Evolutionary conservation across 2,888 invertebrate species (phyloP).

Genomic region (Andricus quercusramuli): DNA sequence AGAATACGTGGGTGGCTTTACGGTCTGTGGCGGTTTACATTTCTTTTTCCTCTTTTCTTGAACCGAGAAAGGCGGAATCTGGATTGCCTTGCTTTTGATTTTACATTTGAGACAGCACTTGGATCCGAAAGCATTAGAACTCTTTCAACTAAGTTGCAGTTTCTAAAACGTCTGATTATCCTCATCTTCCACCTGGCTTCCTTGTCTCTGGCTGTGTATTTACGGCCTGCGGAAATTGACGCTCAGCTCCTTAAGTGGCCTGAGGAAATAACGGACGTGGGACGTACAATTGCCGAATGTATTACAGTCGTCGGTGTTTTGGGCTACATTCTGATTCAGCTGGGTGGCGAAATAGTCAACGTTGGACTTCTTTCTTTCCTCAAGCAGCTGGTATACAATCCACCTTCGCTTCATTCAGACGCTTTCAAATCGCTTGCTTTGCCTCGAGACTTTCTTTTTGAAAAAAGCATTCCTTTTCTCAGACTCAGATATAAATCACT

Average conservation of each 20-base stretch:
- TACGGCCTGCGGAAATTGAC: slow-evolving; percentile 87
- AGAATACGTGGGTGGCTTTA: background rate
- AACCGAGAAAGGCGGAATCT: background rate
- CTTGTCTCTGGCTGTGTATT: slow-evolving; percentile 94
- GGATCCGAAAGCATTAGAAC: slow-evolving; percentile 5
- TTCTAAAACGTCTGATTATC: slow-evolving; percentile 93
- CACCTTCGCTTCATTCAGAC: slow-evolving; percentile 21
- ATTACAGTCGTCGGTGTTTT: slow-evolving; percentile 92
- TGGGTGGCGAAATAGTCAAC: slow-evolving; percentile 96
- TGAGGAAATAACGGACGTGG: slow-evolving; percentile 80
- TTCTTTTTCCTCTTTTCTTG: background rate
- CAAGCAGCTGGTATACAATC: slow-evolving; percentile 88
- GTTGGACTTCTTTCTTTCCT: slow-evolving; percentile 94
- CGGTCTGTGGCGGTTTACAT: background rate
- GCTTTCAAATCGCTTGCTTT: slow-evolving; percentile 23
- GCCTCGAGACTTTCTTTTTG: slow-evolving; percentile 1
- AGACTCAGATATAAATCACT: background rate
- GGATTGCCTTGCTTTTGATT: background rate
- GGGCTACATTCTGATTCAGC: slow-evolving; percentile 93
- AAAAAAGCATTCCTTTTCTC: slow-evolving; percentile 1
- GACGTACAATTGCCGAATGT: slow-evolving; percentile 83
- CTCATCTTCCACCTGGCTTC: slow-evolving; percentile 92
- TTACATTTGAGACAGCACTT: background rate
- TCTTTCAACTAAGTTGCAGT: slow-evolving; percentile 87
- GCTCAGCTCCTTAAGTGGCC: slow-evolving; percentile 80